Base-by-base conservation (phyloP, 1,140 invertebrate species). In the Leptinotarsa lineolata region DNA sequence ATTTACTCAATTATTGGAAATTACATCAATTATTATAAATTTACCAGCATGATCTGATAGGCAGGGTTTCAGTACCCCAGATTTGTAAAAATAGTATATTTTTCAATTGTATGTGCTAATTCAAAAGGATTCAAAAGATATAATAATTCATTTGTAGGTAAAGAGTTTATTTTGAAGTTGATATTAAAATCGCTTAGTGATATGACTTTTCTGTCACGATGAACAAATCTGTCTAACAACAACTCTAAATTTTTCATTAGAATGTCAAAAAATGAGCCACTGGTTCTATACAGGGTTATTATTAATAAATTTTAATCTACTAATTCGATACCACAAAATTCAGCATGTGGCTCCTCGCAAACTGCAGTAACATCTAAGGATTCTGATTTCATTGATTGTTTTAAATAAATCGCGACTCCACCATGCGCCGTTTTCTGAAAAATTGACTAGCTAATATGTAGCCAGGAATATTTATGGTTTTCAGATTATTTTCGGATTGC, bases 361-460 rank as follows among this genome's bases (percentile, higher is more conserved):
- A 18, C 5, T 6, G 59, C 59, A n/a, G 59, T 60, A 60, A 60
- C 59, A 60, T 60, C 59, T 60, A 60, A 60, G 59, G 59, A 6
- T 60, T 60, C n/a, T n/a, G 59, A n/a, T 60, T 60, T 60, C 21
- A 60, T 11, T 60, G 59, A 11, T 60, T 60, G 59, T 60, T 60
- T 60, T 60, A n/a, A n/a, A 60, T 60, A 60, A 60, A 60, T 60
- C 5, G 59, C 59, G 59, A 60, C 59, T 6, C 59, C 59, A 60
- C 59, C 59, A 60, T 60, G 59, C 59, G 59, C 59, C 21, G 59
- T 60, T 60, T 11, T 60, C 59, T 60, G n/a, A 5, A 60, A 60
- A 11, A n/a, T 60, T 60, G 59, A 60, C 59, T 60, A 60, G 59
- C 59, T 60, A 60, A 60, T 60, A 60, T 60, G n/a, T 60, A 60